Conservation (phyloP, 2,888 invertebrate genomes). For the Neoaliturus tenellus region DNA sequence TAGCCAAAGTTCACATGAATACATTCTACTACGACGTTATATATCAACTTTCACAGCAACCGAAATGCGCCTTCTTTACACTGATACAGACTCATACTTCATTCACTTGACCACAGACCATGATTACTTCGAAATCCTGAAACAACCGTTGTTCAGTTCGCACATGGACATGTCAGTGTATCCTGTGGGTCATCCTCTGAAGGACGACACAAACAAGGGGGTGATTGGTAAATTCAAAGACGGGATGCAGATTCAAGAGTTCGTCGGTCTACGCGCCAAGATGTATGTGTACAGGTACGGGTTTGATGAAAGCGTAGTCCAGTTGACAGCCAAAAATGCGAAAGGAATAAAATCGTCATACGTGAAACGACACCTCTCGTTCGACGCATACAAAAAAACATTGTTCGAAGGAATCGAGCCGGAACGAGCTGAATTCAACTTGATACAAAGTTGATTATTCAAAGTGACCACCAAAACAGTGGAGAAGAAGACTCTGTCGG, state of each 20-base stretch:
- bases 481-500: background rate
- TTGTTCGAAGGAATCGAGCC: background rate
- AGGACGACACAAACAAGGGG: background rate
- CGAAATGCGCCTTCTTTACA: background rate
- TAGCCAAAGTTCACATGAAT: background rate
- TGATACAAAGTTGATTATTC: background rate
- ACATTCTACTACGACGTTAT: background rate
- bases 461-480: background rate
- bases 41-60: background rate
- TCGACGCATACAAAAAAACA: background rate
- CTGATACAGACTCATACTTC: background rate
- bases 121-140: background rate
- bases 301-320: background rate
- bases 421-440: background rate
- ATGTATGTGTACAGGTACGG: background rate
- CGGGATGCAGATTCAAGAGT: background rate
- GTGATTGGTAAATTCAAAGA: background rate
- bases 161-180: background rate
- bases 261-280: background rate
- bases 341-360: background rate
- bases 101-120: background rate
- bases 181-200: background rate
- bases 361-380: background rate
- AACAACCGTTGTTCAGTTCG: background rate
- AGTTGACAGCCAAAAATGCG: background rate